Conservation (phyloP, 2,888 invertebrate species). For the Melikaiella ostensackeni region DNA sequence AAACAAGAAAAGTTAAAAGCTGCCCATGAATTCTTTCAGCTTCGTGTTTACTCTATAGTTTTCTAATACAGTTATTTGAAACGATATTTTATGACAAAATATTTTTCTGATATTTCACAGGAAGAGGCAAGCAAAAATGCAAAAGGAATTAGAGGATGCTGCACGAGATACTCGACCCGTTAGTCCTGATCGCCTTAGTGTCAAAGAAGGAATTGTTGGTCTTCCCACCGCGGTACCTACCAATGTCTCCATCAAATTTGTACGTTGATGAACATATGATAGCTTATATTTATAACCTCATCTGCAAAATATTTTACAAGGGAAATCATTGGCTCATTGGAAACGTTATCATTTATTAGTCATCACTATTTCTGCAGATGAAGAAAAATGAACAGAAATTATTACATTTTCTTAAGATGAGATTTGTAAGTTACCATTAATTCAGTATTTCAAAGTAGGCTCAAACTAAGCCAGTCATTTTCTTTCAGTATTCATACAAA, state of each 20-base stretch:
- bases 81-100: conserved; percentile 8
- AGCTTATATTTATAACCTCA: conserved; percentile 39
- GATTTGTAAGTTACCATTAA: neutral
- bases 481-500: neutral
- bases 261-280: conserved; percentile 79
- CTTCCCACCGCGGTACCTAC: conserved; percentile 81
- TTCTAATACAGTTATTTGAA: neutral
- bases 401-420: neutral
- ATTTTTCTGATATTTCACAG: conserved; percentile 80
- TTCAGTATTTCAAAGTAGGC: neutral
- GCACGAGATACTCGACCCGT: conserved; percentile 84
- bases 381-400: neutral
- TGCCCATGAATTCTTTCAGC: neutral
- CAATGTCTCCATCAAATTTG: conserved; percentile 86
- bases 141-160: conserved; percentile 94
- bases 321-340: conserved; percentile 17
- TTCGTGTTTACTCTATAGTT: neutral
- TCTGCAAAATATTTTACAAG: conserved; percentile 9
- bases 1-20: neutral
- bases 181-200: conserved; percentile 78
- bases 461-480: neutral
- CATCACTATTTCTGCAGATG: neutral
- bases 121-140: conserved; percentile 91
- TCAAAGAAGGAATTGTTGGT: conserved; percentile 77
- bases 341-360: neutral